Percentiles rank a stretch among this genome's conserved stretches.
These are phyloP conservation scores for Cliona cf. orientalis DNA, from an alignment of 37 sponge, comb jelly and placozoan genomes.

Conservation along the genomic window DNA sequence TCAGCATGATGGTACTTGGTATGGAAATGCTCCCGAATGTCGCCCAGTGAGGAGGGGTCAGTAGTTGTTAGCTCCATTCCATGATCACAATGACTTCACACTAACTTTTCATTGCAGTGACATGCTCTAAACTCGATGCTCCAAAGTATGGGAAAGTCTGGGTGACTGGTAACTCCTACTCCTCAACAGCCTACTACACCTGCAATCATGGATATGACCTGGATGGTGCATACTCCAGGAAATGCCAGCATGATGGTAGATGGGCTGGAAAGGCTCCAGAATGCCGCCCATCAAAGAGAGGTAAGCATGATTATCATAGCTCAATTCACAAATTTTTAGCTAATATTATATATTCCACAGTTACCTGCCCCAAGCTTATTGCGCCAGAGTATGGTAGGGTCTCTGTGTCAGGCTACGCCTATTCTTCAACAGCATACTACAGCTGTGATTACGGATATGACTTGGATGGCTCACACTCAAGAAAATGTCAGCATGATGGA, in stretches of 20 bases:
- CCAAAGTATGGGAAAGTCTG: background rate
- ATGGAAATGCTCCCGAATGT: no score
- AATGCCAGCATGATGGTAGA: slow-evolving; percentile 41
- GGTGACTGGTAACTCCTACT: background rate
- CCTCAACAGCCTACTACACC: slow-evolving; percentile 33
- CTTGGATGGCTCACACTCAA: slow-evolving; percentile 32
- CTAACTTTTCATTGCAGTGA: background rate
- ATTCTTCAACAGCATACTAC: slow-evolving; percentile 37
- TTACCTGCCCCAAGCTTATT: slow-evolving; percentile 10
- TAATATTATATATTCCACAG: no score
- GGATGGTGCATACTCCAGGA: slow-evolving; percentile 11
- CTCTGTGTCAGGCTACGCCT: slow-evolving; percentile 1
- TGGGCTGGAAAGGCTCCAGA: slow-evolving; percentile 65
- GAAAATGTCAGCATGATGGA: slow-evolving; percentile 38
- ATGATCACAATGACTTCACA: background rate
- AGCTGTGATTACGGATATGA: slow-evolving; percentile 45
- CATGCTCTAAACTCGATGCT: background rate
- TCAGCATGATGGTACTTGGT: no score
- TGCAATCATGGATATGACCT: background rate
- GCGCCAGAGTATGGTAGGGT: slow-evolving; percentile 31
- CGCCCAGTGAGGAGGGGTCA: no score
- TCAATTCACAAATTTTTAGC: no score
- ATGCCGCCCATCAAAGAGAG: no score
- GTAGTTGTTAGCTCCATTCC: no score
- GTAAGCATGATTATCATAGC: slow-evolving; percentile 29